phyloP scores from a whole-genome alignment of 2,888 invertebrate species.

The Xestia c-nigrum region DNA sequence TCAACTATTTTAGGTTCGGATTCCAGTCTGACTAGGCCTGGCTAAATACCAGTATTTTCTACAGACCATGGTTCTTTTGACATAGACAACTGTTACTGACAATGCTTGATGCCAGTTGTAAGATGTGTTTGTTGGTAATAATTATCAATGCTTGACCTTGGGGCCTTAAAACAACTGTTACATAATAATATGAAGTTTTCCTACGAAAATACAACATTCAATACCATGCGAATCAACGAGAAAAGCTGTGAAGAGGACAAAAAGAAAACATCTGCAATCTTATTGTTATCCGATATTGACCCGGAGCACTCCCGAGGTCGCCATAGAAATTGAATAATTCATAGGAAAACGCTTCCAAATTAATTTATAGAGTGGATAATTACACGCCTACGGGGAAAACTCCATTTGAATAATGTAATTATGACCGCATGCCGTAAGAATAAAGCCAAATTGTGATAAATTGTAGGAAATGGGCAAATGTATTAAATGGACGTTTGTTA shows the following conservation, averaged over 20 bases:
- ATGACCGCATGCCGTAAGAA: constrained; percentile 60
- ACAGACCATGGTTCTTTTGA: not conserved
- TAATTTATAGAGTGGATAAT: constrained; percentile 67
- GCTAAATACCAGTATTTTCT: not conserved
- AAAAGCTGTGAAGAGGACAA: constrained; percentile 28
- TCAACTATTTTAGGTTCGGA: not conserved
- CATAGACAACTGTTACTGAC: not conserved
- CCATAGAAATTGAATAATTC: constrained; percentile 60
- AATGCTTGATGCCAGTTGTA: not conserved
- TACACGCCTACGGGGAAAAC: constrained; percentile 49
- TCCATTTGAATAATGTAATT: constrained; percentile 65
- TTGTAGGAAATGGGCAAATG: constrained; percentile 61
- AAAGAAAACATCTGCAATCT: constrained; percentile 47
- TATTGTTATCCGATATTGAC: constrained; percentile 53
- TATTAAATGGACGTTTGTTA: constrained; percentile 58
- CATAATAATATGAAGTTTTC: not conserved
- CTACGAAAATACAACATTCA: not conserved
- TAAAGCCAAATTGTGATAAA: constrained; percentile 61
- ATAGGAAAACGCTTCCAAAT: constrained; percentile 57
- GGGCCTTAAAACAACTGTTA: not conserved
- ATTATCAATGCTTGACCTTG: not conserved
- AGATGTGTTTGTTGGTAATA: not conserved
- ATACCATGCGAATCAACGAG: not conserved
- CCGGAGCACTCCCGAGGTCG: constrained; percentile 31
- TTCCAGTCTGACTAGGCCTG: not conserved